Base-by-base conservation (phyloP, 2,797 vertebrate genomes). In the Fistularia commersonii region DNA sequence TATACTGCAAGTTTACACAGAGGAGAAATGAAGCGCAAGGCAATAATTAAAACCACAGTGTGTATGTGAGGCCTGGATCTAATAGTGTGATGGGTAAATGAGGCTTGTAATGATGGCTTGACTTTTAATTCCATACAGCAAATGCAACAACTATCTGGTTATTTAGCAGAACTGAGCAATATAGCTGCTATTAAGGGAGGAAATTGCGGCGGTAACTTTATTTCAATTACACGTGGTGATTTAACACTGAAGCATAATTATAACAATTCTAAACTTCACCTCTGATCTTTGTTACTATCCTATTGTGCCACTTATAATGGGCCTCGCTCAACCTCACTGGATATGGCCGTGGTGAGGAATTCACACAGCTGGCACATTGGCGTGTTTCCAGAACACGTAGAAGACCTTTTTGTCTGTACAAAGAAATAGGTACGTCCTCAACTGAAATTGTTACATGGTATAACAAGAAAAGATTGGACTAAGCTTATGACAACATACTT, bases 221-320 rank as follows among this genome's bases (percentile, higher is more conserved):
- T 63, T 81, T 71, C 54, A 76, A 76, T 79, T 79, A 72, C 49
- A 38, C 53, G 38, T 57, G 33, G 37, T 62, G 55, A 75, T 79
- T 75, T 74, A 49, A 75, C 66, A 69, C 57, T 48, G 72, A 56
- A 71, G 52, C 45, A 31, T 66, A 72, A 75, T 74, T 71, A 72
- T 23, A 64, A 41, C 3, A 32, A 65, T 80, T 74, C 67, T 51
- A 75, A 66, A 59, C 59, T 60, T 71, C 65, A 74, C 53, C 64
- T 69, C 57, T 0, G 32, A 57, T 67, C 43, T 38, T 60, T 45
- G 14, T 54, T 36, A 14, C 39, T 32, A 4, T 14, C 37, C 44
- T 11, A 23, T 15, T 38, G 23, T 23, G 23, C 23, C 14, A 8
- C 15, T 51, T 32, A 3, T 12, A 32, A 23, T 23, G 23, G 37